Base-by-base conservation (phyloP, 2,797 vertebrate species). In the Linurgus olivaceus region DNA sequence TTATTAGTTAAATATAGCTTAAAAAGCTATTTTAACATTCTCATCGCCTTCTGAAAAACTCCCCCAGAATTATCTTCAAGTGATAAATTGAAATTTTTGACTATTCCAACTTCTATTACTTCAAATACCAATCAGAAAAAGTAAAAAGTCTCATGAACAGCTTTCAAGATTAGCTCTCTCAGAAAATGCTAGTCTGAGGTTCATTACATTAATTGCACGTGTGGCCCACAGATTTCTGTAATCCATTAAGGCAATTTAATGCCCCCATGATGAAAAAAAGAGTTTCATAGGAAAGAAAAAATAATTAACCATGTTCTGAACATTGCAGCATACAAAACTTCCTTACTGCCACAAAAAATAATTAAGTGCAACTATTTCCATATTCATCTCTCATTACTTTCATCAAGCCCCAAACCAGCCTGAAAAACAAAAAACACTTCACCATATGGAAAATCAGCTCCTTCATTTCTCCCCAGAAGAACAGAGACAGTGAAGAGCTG, bases 241-340 rank as follows among this genome's bases (percentile, higher is more conserved):
- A 52, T 45, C 29, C 24, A 29, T 31, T 48, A 62, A n/a, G 23
- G 21, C 15, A 51, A 76, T 31, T 73, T 70, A 79, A 58, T 4
- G 2, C 1, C 20, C 5, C 10, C 7, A 35, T 13, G 6, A 73
- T 17, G 20, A 79, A 44, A 65, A 54, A 42, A 48, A 0, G 7
- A 3, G 24, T 61, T 84, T 52, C 13, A 45, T 9, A 72, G 11
- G 15, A 83, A 76, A 68, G 11, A 6, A 84, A 87, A 89, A 61
- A 63, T 18, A 58, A 50, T 33, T 37, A 65, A 70, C 8, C 26
- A 18, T 10, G 11, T 50, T 59, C 45, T 63, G 17, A 58, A 40
- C 25, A 70, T 37, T 57, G 10, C 25, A 78, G 85, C 19, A 23
- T 9, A 81, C 3, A 78, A 44, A 83, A 68, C 11, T 67, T 70